Evolutionary conservation across 1,140 invertebrate genomes (phyloP).

Genomic region (Heliconius hermathena): DNA sequence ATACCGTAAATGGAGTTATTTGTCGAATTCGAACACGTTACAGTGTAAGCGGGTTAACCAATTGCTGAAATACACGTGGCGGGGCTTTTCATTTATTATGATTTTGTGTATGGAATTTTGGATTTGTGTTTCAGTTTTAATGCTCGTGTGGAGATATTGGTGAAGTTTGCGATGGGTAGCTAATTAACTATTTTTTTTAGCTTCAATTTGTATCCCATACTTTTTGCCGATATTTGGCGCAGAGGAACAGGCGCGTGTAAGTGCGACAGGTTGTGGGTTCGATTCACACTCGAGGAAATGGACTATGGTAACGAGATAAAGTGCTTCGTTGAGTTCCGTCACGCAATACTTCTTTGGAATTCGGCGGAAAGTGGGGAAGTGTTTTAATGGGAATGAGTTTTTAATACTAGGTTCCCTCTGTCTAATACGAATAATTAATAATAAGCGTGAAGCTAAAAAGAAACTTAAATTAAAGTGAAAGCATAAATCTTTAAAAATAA

Average conservation of each 20-base stretch:
- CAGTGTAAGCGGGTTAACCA: constrained; percentile 30
- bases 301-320: no score
- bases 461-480: background rate
- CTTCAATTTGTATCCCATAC: no score
- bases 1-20: constrained; percentile 5
- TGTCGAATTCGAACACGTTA: constrained; percentile 22
- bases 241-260: no score
- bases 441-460: background rate
- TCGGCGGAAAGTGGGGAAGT: background rate
- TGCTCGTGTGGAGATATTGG: background rate
- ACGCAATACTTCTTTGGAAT: background rate
- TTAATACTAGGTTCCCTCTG: background rate
- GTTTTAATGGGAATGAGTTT: no score
- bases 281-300: no score
- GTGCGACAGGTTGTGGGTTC: no score
- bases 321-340: no score
- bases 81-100: constrained; percentile 35
- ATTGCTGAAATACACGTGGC: constrained; percentile 36
- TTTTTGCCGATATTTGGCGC: no score
- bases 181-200: no score
- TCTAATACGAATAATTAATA: background rate
- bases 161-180: background rate
- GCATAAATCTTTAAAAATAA: background rate
- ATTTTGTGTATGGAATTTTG: constrained; percentile 6
- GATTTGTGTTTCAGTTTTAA: background rate